Conservation (phyloP, 2,113 vertebrate genomes). For the Chinchilla lanigera region DNA sequence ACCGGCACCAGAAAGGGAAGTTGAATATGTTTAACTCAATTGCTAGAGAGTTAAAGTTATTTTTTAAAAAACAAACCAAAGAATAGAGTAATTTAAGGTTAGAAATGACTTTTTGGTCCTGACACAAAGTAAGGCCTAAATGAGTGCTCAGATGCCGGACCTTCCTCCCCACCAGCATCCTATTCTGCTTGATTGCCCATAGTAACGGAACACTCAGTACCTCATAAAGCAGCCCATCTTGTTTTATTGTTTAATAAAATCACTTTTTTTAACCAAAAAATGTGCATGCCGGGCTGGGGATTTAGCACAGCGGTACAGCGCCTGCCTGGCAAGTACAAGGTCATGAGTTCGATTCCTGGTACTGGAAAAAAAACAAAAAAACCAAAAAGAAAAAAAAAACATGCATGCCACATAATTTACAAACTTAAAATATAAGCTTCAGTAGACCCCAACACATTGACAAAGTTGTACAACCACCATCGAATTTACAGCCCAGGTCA, state of each 20-base stretch:
- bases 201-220: neutral
- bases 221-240: neutral
- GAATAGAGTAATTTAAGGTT: neutral
- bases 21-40: neutral
- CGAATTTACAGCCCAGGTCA: neutral
- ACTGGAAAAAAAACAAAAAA: no score
- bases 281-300: neutral
- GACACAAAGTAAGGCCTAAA: neutral
- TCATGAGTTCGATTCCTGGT: no score
- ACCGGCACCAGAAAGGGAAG: neutral
- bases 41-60: neutral
- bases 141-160: neutral
- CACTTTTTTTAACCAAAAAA: neutral
- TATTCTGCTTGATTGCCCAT: neutral
- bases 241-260: neutral
- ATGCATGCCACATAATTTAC: neutral
- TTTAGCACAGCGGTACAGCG: no score
- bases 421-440: neutral
- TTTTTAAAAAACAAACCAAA: conserved; percentile 11
- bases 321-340: no score
- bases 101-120: neutral
- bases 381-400: no score
- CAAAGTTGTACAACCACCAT: neutral
- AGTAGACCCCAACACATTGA: neutral
- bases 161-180: no score